Conservation (phyloP, 2,113 vertebrate species). For the Mugil cephalus region DNA sequence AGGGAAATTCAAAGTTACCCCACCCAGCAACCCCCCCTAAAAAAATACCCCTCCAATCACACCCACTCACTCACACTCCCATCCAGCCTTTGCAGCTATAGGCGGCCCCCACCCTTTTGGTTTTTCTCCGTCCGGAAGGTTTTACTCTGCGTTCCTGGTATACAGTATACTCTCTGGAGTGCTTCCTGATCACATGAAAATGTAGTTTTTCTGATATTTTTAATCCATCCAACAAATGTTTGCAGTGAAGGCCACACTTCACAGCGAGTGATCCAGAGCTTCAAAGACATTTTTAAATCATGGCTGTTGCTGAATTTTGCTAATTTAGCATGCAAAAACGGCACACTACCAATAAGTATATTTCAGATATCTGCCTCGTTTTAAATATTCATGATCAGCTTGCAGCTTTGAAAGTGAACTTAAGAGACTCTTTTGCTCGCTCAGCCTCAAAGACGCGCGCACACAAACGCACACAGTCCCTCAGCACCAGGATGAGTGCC, state of each 20-base stretch:
- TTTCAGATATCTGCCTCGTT: conserved; percentile 59
- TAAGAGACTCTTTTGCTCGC: conserved; percentile 52
- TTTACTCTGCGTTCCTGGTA: conserved; percentile 54
- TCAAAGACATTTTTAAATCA: conserved; percentile 59
- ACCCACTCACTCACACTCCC: background rate
- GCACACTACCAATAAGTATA: conserved; percentile 45
- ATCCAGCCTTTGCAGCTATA: conserved; percentile 25
- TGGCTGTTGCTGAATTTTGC: conserved; percentile 26
- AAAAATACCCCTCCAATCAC: background rate
- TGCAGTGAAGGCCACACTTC: conserved; percentile 42
- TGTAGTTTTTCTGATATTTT: conserved; percentile 47
- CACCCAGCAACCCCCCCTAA: background rate
- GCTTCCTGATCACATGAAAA: conserved; percentile 35
- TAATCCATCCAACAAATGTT: conserved; percentile 55
- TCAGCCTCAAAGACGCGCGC: conserved; percentile 15
- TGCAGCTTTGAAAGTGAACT: conserved; percentile 72
- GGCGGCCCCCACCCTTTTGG: conserved; percentile 33
- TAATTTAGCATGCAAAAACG: conserved; percentile 58
- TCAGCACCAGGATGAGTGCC: background rate
- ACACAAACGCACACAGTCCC: background rate
- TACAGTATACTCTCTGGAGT: conserved; percentile 2
- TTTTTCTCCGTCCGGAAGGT: conserved; percentile 44
- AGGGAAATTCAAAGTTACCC: conserved; percentile 30
- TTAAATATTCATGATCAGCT: conserved; percentile 78
- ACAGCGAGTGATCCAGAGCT: conserved; percentile 44